Conservation (phyloP, 1,140 invertebrate genomes). For the Drosophila funebris region DNA sequence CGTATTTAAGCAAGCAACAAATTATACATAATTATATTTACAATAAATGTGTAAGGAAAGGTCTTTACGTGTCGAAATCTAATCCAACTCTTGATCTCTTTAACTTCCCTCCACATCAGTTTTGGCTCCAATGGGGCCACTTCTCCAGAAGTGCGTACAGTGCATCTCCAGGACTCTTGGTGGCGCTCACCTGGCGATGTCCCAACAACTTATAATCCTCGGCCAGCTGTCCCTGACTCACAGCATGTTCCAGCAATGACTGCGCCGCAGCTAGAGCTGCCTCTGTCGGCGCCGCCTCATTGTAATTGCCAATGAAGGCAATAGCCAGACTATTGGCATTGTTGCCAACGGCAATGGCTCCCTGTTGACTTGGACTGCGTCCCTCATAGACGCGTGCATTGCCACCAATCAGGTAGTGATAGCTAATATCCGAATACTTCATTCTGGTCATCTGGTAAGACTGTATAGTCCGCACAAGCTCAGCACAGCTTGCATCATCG, state of each 20-base stretch:
- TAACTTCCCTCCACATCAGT: not conserved
- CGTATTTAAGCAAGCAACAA: slow-evolving; percentile 81
- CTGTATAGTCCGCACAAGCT: slow-evolving; percentile 85
- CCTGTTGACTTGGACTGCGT: slow-evolving; percentile 85
- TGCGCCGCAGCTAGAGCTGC: slow-evolving; percentile 85
- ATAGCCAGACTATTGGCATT: slow-evolving; percentile 86
- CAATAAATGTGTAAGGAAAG: slow-evolving; percentile 80
- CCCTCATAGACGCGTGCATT: slow-evolving; percentile 88
- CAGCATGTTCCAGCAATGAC: slow-evolving; percentile 86
- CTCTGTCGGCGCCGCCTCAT: slow-evolving; percentile 81
- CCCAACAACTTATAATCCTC: slow-evolving; percentile 86
- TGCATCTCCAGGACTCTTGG: slow-evolving; percentile 87
- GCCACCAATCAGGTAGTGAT: slow-evolving; percentile 87
- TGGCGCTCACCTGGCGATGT: slow-evolving; percentile 86
- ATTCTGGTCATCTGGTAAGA: slow-evolving; percentile 84
- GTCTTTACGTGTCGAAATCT: slow-evolving; percentile 80
- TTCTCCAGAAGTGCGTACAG: slow-evolving; percentile 85
- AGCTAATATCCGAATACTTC: slow-evolving; percentile 86
- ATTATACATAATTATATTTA: slow-evolving; percentile 83
- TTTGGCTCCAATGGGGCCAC: slow-evolving; percentile 85
- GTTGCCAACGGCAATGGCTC: slow-evolving; percentile 86
- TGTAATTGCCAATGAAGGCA: slow-evolving; percentile 85
- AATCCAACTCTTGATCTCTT: slow-evolving; percentile 2
- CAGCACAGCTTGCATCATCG: slow-evolving; percentile 82
- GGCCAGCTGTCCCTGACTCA: slow-evolving; percentile 84